Evolutionary conservation across 2,113 vertebrate species (phyloP).

Genomic region (Neomonachus schauinslandi): DNA sequence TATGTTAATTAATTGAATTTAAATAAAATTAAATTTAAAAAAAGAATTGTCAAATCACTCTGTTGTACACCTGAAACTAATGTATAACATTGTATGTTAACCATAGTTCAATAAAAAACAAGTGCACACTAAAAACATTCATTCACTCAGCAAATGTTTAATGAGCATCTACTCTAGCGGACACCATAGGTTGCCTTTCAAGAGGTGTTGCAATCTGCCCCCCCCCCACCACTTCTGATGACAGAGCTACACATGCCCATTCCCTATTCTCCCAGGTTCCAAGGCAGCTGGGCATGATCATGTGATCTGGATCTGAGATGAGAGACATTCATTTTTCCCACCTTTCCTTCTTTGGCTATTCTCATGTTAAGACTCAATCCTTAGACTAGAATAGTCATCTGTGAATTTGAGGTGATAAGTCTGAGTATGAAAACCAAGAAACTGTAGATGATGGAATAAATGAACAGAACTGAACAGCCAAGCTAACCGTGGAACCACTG

Average conservation of each 20-base stretch:
- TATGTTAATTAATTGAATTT: no score
- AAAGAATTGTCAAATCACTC: neutral
- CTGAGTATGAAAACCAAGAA: neutral
- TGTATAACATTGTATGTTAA: neutral
- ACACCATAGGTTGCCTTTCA: neutral
- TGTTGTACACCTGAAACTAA: neutral
- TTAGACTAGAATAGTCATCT: neutral
- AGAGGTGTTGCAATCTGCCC: neutral
- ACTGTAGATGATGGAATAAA: neutral
- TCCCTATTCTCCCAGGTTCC: neutral
- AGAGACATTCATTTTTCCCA: neutral
- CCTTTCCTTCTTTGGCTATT: neutral
- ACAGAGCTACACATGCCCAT: neutral
- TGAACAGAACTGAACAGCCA: neutral
- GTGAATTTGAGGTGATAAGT: neutral
- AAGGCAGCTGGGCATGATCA: neutral
- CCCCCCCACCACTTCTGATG: neutral
- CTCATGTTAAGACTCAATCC: neutral
- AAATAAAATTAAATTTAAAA: no score
- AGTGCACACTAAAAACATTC: neutral
- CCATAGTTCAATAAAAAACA: neutral
- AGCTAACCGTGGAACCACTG: neutral
- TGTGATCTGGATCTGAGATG: neutral
- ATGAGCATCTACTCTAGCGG: neutral
- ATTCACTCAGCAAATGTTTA: neutral